A percentile compares a stretch with the other conserved stretches of the same genome.
phyloP scores from a whole-genome alignment of 1,140 invertebrate genomes.

The Orius laevigatus region DNA sequence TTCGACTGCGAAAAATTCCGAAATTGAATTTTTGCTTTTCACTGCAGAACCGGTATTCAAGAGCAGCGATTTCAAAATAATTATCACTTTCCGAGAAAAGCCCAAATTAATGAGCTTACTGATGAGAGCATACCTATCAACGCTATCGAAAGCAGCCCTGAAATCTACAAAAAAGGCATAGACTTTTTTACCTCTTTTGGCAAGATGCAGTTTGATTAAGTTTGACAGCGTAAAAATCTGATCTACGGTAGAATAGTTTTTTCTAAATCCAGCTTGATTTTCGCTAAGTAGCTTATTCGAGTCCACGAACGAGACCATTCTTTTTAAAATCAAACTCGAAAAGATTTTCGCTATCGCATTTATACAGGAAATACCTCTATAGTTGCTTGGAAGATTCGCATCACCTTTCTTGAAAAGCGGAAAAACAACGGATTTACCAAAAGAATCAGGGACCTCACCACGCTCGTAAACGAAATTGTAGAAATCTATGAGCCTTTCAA shows the following conservation, averaged over 20 bases:
- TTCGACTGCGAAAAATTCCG: conserved; percentile 9
- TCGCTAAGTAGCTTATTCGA: conserved; percentile 15
- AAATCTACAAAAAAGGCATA: too few species aligned
- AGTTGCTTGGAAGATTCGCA: conserved; percentile 18
- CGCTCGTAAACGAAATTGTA: not conserved
- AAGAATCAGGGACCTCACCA: not conserved
- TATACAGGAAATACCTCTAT: conserved; percentile 20
- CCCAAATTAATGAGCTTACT: not conserved
- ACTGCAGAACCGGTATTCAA: conserved; percentile 1
- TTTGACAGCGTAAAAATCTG: conserved; percentile 17
- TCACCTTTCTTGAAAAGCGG: conserved; percentile 18
- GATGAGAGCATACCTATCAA: conserved; percentile 8
- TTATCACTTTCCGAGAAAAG: conserved; percentile 8
- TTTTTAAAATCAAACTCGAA: conserved; percentile 16
- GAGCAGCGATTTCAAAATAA: conserved; percentile 6
- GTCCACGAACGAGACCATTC: conserved; percentile 18
- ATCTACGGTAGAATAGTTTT: conserved; percentile 17
- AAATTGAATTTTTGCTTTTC: too few species aligned
- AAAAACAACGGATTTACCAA: conserved; percentile 6
- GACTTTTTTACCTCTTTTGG: too few species aligned
- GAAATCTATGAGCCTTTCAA: not conserved
- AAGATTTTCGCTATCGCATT: conserved; percentile 21
- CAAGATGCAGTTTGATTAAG: conserved; percentile 1
- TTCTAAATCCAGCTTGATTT: conserved; percentile 22
- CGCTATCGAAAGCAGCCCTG: too few species aligned